phyloP scores from a whole-genome alignment of 1,140 invertebrate species.

The Drosophila mayri region DNA sequence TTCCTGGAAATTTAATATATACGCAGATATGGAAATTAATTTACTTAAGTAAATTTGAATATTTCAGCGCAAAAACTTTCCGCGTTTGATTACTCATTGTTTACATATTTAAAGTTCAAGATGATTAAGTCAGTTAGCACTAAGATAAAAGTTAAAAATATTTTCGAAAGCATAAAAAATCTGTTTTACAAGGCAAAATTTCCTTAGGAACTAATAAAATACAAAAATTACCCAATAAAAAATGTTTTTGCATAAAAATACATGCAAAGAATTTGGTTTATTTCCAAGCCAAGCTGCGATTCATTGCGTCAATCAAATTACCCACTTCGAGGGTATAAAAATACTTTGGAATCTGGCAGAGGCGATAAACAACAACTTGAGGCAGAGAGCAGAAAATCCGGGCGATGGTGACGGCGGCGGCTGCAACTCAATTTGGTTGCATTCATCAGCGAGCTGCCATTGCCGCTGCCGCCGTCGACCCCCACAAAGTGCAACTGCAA shows the following conservation, averaged over 20 bases:
- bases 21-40: conserved; percentile 11
- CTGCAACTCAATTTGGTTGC: conserved; percentile 43
- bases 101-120: not conserved
- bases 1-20: conserved; percentile 20
- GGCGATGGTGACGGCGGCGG: not conserved
- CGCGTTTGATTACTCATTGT: conserved; percentile 22
- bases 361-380: conserved; percentile 47
- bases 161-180: not conserved
- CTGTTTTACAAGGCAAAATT: too few species aligned
- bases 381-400: conserved; percentile 15
- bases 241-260: not conserved
- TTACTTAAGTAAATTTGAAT: conserved; percentile 17
- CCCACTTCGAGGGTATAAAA: conserved; percentile 33
- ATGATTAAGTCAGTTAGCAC: conserved; percentile 26
- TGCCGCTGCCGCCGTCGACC: conserved; percentile 26
- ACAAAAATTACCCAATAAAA: not conserved
- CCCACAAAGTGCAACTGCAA: conserved; percentile 37
- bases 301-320: conserved; percentile 34
- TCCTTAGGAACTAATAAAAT: not conserved
- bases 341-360: conserved; percentile 25
- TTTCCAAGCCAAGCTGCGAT: not conserved
- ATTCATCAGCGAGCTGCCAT: conserved; percentile 35
- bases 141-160: too few species aligned
- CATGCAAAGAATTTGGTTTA: not conserved
- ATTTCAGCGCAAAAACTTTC: not conserved